These are phyloP conservation scores for Mormyrus iriodes DNA, from an alignment of 2,113 vertebrate species.

Conservation along the genomic window DNA sequence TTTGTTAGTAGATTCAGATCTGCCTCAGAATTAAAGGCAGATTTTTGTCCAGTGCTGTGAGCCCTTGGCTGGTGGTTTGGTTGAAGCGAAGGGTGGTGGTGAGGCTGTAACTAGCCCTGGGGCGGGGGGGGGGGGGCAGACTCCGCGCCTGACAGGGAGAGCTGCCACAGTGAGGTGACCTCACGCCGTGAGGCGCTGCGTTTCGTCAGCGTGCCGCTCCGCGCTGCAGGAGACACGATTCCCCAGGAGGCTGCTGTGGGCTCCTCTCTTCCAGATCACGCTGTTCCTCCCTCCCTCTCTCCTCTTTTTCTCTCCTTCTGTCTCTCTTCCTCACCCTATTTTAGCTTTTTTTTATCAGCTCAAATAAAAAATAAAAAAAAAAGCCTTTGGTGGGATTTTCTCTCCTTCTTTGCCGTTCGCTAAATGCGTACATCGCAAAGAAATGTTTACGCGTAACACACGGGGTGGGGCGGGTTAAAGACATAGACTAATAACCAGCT, in stretches of 20 bases:
- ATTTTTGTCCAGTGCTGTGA: conserved; percentile 10
- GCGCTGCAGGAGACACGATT: conserved; percentile 27
- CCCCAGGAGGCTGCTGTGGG: conserved; percentile 29
- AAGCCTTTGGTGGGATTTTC: not conserved
- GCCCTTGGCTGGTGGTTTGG: conserved; percentile 13
- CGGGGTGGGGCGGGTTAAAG: not conserved
- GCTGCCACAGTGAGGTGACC: conserved; percentile 28
- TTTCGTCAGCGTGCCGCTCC: conserved; percentile 26
- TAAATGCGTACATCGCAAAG: not conserved
- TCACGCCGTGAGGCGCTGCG: conserved; percentile 12
- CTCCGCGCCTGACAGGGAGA: conserved; percentile 20
- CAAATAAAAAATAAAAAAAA: not conserved
- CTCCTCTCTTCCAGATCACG: conserved; percentile 18
- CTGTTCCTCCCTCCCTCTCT: not conserved
- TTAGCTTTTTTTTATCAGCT: conserved; percentile 11
- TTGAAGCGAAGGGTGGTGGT: not conserved
- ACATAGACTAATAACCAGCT: not conserved
- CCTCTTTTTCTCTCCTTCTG: conserved; percentile 7
- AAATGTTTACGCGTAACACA: not conserved
- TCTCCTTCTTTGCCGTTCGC: not conserved
- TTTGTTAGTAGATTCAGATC: not conserved
- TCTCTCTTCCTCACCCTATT: not conserved
- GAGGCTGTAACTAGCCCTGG: not conserved
- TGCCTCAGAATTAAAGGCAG: not conserved
- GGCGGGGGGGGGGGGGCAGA: not conserved